Evolutionary conservation across 1,140 invertebrate genomes (phyloP).

Genomic region (Asbolus verrucosus): DNA sequence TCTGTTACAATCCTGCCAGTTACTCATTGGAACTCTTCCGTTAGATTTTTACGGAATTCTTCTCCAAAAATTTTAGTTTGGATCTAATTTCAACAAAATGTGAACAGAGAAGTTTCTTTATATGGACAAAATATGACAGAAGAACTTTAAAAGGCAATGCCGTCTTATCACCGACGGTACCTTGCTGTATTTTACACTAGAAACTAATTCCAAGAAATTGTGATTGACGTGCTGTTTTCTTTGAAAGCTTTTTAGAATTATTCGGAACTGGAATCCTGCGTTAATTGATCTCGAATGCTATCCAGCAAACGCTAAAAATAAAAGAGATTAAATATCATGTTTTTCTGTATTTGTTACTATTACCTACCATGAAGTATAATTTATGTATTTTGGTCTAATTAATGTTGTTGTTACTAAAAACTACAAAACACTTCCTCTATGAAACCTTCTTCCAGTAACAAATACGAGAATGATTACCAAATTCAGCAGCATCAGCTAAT

Average conservation of each 20-base stretch:
- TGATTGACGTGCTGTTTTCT: conserved; percentile 58
- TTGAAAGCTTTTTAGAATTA: conserved; percentile 55
- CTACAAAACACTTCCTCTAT: conserved; percentile 24
- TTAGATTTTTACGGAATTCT: background rate
- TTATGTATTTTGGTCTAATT: conserved; percentile 46
- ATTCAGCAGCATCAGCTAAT: background rate
- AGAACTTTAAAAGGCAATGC: conserved; percentile 53
- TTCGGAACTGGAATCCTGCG: conserved; percentile 54
- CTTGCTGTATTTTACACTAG: conserved; percentile 53
- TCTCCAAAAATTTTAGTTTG: background rate
- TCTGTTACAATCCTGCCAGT: background rate
- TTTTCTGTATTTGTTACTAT: conserved; percentile 17
- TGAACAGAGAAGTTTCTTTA: conserved; percentile 1
- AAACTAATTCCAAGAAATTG: conserved; percentile 54
- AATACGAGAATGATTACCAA: background rate
- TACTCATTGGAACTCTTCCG: background rate
- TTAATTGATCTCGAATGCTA: conserved; percentile 53
- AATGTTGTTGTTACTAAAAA: conserved; percentile 39
- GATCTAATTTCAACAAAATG: background rate
- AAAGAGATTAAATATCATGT: conserved; percentile 5
- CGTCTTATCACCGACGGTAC: conserved; percentile 47
- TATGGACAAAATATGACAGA: conserved; percentile 43
- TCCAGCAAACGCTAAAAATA: conserved; percentile 40
- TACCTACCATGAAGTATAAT: conserved; percentile 29
- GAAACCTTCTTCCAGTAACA: background rate